Base-by-base conservation (phyloP, 1,140 invertebrate genomes). In the Penaeus chinensis region DNA sequence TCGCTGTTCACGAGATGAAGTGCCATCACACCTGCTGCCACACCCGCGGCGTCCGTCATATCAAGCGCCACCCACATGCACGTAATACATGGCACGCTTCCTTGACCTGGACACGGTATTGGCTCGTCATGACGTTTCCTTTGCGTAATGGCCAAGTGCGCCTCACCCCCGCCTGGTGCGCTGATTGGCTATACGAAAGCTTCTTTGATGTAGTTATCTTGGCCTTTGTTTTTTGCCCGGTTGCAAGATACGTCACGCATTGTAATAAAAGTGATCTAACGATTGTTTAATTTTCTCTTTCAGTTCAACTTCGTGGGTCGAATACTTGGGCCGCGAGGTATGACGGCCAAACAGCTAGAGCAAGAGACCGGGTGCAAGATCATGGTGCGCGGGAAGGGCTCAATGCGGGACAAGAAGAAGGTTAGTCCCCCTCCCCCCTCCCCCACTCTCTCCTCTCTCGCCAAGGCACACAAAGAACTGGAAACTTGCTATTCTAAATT, bases 221-320 rank as follows among this genome's bases (percentile, higher is more conserved):
- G 47, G 47, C 47, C 47, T 47, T 19, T n/a, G 66, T 0, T 27
- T 27, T 32, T 32, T 69, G 27, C 27, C 27, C 3, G 66, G 32
- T 22, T 79, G n/a, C 77, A 11, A 16, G n/a, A 47, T 8, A 79
- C 77, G 37, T 19, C 22, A 11, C 10, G 16, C 77, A 47, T 47
- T 79, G 54, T 0, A 54, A 8, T 16, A 13, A 54, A 8, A 54
- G 54, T 54, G 54, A 54, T 54, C 54, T 16, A 74, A 74, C 37
- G 37, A 27, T 42, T 84, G 37, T 27, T 19, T 61, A 47, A 62
- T 82, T 89, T 42, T 87, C 37, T 80, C 80, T 96, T 96, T 88
- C 95, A 99, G 98, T 99, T 99, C 93, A 99, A 99, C 94, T 99
- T 99, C 93, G 99, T 99, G 90, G 99, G 99, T 91, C 95, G 99